These are phyloP conservation scores for Atlantisia rogersi DNA, from an alignment of 2,113 vertebrate genomes.

Conservation along the genomic window DNA sequence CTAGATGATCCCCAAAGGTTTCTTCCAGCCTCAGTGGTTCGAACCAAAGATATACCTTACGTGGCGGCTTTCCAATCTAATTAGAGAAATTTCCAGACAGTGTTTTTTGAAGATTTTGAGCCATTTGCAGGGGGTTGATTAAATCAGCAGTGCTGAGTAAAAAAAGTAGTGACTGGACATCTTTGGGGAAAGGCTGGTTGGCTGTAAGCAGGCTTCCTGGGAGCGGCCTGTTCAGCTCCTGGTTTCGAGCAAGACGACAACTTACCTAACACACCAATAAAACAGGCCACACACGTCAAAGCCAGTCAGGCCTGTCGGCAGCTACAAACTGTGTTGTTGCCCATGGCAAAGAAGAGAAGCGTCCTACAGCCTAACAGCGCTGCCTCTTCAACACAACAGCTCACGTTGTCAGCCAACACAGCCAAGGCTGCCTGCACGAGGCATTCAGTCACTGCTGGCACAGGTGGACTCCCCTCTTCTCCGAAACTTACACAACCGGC, in stretches of 20 bases:
- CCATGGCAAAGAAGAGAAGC: background rate
- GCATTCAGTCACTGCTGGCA: background rate
- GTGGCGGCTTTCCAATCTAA: background rate
- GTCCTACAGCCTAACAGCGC: too few species aligned
- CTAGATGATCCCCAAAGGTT: background rate
- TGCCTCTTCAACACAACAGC: background rate
- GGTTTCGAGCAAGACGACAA: background rate
- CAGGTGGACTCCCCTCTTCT: background rate
- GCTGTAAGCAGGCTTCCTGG: background rate
- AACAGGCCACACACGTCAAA: background rate
- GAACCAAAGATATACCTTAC: background rate
- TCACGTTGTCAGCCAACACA: background rate
- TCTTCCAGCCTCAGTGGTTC: background rate
- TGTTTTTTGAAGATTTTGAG: background rate
- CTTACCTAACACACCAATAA: background rate
- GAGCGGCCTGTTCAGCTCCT: background rate
- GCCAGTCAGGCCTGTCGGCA: background rate
- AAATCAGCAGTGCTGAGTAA: background rate
- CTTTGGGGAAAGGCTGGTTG: background rate
- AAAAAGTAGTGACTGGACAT: background rate
- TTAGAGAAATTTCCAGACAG: background rate
- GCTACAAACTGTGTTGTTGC: fast-evolving
- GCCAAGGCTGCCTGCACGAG: background rate
- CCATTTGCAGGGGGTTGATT: background rate
- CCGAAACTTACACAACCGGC: background rate